phyloP scores from a whole-genome alignment of 2,113 vertebrate species.

The Mormyrus lacerda region DNA sequence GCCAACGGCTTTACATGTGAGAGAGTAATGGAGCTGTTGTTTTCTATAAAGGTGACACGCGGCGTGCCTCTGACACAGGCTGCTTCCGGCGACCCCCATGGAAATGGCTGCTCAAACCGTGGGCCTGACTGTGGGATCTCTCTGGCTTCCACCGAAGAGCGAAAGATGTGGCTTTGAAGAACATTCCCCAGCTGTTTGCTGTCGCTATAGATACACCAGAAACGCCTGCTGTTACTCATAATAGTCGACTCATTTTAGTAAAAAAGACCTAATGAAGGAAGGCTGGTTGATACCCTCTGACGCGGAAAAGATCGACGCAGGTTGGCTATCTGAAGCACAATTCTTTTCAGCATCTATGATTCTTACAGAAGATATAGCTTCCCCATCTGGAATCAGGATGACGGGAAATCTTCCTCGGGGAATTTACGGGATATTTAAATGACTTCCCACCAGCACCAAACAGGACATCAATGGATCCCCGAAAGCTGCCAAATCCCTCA shows the following conservation, averaged over 20 bases:
- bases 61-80: neutral
- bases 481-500: neutral
- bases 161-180: neutral
- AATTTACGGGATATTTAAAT: neutral
- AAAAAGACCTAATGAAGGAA: neutral
- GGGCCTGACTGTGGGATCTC: neutral
- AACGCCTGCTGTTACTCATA: neutral
- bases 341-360: neutral
- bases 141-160: neutral
- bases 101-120: neutral
- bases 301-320: neutral
- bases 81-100: neutral
- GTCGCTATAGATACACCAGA: neutral
- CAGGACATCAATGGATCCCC: neutral
- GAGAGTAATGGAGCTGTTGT: neutral
- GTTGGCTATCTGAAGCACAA: neutral
- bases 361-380: neutral
- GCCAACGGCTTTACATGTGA: neutral
- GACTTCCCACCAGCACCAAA: neutral
- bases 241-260: neutral
- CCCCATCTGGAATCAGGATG: neutral
- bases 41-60: neutral
- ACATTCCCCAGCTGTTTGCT: neutral
- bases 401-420: neutral
- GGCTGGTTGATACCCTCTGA: neutral